Evolutionary conservation across 2,888 invertebrate genomes (phyloP).

Genomic region (Pristionchus fissidentatus): DNA sequence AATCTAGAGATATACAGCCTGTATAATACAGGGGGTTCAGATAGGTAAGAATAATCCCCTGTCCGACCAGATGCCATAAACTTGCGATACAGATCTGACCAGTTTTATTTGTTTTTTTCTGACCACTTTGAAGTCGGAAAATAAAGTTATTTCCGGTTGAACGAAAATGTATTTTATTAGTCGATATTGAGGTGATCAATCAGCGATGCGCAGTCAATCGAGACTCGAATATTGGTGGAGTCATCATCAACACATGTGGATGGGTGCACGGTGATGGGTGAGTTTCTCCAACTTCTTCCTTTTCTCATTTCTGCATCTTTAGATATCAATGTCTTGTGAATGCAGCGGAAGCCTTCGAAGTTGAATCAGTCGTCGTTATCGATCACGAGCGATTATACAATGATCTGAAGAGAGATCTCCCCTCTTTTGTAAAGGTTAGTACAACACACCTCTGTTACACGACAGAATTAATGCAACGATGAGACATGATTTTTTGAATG

Average conservation of each 20-base stretch:
- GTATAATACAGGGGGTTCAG: too few relatives aligned
- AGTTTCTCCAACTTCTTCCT: slow-evolving; percentile 50
- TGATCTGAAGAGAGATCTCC: slow-evolving; percentile 92
- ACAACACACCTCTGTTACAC: background rate
- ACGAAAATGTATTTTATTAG: too few relatives aligned
- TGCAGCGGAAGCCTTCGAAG: slow-evolving; percentile 93
- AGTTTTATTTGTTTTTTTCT: too few relatives aligned
- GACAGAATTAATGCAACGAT: too few relatives aligned
- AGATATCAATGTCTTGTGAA: slow-evolving; percentile 81
- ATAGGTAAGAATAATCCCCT: too few relatives aligned
- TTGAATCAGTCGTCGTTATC: slow-evolving; percentile 92
- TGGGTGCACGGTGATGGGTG: slow-evolving; percentile 96
- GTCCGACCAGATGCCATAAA: too few relatives aligned
- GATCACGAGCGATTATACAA: slow-evolving; percentile 96
- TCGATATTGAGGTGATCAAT: background rate
- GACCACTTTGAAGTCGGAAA: too few relatives aligned
- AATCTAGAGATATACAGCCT: background rate
- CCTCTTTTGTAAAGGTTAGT: slow-evolving; percentile 86
- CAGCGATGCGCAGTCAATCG: slow-evolving; percentile 82
- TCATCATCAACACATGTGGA: slow-evolving; percentile 96
- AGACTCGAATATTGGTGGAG: slow-evolving; percentile 86
- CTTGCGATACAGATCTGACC: too few relatives aligned
- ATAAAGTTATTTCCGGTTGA: too few relatives aligned
- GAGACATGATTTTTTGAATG: too few relatives aligned
- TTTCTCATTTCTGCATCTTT: background rate